Conservation (phyloP, 2,113 vertebrate species). For the Pterocles orientalis region DNA sequence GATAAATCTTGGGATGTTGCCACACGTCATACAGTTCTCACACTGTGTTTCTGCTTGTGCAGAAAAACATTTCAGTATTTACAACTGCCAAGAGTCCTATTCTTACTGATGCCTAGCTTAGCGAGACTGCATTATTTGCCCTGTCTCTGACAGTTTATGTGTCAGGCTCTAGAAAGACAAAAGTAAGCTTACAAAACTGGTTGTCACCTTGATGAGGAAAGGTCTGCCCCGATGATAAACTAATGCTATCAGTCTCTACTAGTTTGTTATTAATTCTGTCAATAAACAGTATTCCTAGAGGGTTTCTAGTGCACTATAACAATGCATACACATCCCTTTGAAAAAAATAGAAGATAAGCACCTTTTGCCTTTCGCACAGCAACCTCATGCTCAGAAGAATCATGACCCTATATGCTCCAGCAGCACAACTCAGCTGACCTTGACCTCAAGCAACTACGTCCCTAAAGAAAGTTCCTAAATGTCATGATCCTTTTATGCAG, state of each 20-base stretch:
- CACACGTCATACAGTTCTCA: conserved; percentile 57
- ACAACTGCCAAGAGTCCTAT: conserved; percentile 66
- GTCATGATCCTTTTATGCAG: background rate
- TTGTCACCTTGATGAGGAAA: conserved; percentile 70
- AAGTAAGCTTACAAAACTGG: conserved; percentile 74
- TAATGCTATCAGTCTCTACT: conserved; percentile 67
- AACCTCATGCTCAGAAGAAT: background rate
- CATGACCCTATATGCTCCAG: background rate
- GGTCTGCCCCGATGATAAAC: conserved; percentile 68
- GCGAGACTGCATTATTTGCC: conserved; percentile 70
- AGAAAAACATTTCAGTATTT: conserved; percentile 70
- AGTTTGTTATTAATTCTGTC: conserved; percentile 36
- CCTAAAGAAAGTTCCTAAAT: background rate
- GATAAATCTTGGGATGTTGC: conserved; percentile 68
- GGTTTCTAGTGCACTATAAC: background rate
- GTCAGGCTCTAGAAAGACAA: conserved; percentile 67
- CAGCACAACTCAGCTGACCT: background rate
- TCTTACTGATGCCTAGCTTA: conserved; percentile 58
- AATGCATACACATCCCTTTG: background rate
- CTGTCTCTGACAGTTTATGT: conserved; percentile 74
- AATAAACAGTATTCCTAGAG: conserved; percentile 44
- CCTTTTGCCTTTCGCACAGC: background rate
- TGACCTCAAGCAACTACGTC: background rate
- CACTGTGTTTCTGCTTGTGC: conserved; percentile 45
- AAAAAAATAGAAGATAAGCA: background rate